phyloP scores from a whole-genome alignment of 2,888 invertebrate genomes.

The Malthinus seriepunctatus region DNA sequence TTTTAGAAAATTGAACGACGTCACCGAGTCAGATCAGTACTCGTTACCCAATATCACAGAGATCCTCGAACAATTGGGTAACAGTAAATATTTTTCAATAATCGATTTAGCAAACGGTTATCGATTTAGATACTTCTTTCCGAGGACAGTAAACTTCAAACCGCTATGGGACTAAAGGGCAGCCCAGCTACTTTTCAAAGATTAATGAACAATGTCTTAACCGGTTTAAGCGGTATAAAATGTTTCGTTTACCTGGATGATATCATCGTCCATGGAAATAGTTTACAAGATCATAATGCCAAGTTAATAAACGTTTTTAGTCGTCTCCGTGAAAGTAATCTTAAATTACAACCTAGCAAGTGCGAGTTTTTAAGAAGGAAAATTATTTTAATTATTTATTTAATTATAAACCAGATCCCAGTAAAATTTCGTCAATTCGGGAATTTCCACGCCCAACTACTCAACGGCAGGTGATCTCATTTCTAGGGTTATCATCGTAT shows the following conservation, averaged over 20 bases:
- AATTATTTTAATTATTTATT: constrained; percentile 29
- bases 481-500: constrained; percentile 24
- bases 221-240: constrained; percentile 33
- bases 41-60: constrained; percentile 38
- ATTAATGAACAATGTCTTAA: constrained; percentile 39
- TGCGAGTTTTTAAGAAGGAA: constrained; percentile 29
- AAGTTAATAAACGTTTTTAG: constrained; percentile 21
- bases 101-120: constrained; percentile 31
- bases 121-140: constrained; percentile 12
- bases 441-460: constrained; percentile 29
- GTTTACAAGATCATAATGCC: constrained; percentile 35
- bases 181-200: constrained; percentile 41
- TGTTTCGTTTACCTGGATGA: constrained; percentile 48
- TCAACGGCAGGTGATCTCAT: constrained; percentile 19
- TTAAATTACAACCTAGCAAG: constrained; percentile 34
- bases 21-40: constrained; percentile 38
- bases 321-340: constrained; percentile 18
- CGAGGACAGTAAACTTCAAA: constrained; percentile 27
- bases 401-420: constrained; percentile 30
- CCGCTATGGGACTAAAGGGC: constrained; percentile 38
- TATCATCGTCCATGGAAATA: constrained; percentile 39
- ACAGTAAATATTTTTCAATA: constrained; percentile 29
- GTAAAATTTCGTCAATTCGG: constrained; percentile 31
- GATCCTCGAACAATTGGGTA: constrained; percentile 38
- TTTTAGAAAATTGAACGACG: constrained; percentile 39